Percentiles rank a stretch among this genome's conserved stretches.
Conservation (phyloP, 2,113 vertebrate species). For the Caloenas nicobarica region DNA sequence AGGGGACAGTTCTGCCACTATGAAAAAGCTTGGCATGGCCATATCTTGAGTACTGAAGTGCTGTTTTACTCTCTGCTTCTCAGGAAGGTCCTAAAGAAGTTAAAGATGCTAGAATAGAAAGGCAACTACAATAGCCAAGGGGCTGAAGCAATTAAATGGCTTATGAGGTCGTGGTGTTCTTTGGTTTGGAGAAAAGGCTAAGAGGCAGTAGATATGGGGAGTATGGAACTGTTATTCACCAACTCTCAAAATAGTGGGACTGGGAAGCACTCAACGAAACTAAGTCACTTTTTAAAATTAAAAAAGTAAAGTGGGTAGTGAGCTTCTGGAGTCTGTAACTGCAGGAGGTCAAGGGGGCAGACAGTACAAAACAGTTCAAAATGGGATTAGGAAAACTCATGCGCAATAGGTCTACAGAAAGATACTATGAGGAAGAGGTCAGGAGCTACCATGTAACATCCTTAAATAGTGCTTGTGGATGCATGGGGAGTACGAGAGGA, state of each 20-base stretch:
- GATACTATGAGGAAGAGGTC: background rate
- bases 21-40: background rate
- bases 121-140: background rate
- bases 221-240: background rate
- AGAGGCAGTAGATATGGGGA: background rate
- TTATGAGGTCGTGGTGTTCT: background rate
- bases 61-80: background rate
- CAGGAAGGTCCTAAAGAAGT: background rate
- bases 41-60: background rate
- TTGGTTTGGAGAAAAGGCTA: background rate
- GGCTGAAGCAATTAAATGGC: background rate
- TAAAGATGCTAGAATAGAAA: background rate
- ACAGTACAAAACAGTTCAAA: background rate
- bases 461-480: background rate
- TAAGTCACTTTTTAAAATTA: background rate
- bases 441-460: background rate
- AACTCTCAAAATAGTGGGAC: background rate
- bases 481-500: background rate
- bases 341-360: background rate
- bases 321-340: background rate
- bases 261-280: background rate
- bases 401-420: background rate
- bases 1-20: background rate
- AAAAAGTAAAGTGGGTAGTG: background rate
- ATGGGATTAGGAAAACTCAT: background rate